Base-by-base conservation (phyloP, 2,113 vertebrate genomes). In the Haliaeetus leucogaster region DNA sequence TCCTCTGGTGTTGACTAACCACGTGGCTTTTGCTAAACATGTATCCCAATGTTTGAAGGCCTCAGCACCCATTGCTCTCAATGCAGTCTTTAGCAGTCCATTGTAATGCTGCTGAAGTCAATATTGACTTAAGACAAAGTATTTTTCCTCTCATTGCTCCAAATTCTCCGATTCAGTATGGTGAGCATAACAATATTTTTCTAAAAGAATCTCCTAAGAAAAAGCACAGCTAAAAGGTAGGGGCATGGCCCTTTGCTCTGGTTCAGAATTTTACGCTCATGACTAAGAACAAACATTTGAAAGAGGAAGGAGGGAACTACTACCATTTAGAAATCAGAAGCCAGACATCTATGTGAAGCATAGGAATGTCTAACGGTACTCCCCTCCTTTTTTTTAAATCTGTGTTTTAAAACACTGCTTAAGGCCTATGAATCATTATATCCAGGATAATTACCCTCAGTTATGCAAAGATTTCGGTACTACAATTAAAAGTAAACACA, bases 391-490 rank as follows among this genome's bases (percentile, higher is more conserved):
- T 62, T 59, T 21, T 8, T 9, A 0, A 22, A 10, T 45, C 43
- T 40, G 12, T 13, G 47, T 50, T 77, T 74, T 14, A 1, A 30
- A 89, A 56, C 55, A 62, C 52, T 84, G 65, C n/a, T 66, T 80
- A 52, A 79, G 43, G 52, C 23, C 10, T 40, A 55, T 50, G 55
- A 93, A 77, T 77, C 85, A 58, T 42, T 83, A 68, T 53, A 78
- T 43, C 34, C 73, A 94, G 34, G 56, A 72, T 59, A 76, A 72
- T 59, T 61, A 53, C 14, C 29, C 47, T 82, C 25, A 93, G 87
- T 89, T 98, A 97, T 90, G 90, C 80, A 96, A 96, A 96, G 62
- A 73, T 77, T 93, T 76, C 87, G 68, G n/a, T 82, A 80, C 83
- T 81, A 94, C 62, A 74, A 93, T 50, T 93, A 89, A 91, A 97